phyloP scores from a whole-genome alignment of 2,113 vertebrate genomes.

The Bucco capensis region DNA sequence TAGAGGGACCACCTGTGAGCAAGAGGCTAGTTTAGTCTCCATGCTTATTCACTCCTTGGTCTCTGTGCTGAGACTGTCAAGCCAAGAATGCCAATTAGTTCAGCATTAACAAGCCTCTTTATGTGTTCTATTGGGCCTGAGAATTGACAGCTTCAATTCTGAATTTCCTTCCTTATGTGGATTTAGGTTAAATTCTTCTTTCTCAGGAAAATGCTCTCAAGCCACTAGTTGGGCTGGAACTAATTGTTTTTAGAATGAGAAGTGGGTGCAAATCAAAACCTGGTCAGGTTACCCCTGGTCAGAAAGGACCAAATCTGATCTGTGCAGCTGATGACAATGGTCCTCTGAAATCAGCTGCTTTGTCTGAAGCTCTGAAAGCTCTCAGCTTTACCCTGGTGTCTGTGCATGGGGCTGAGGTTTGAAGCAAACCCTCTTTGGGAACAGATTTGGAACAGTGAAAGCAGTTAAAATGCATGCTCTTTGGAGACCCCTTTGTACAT shows the following conservation, averaged over 20 bases:
- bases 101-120: conserved; percentile 67
- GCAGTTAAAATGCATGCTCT: neutral
- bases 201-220: conserved; percentile 59
- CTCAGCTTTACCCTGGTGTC: neutral
- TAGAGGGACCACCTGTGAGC: conserved; percentile 62
- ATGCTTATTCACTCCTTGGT: conserved; percentile 66
- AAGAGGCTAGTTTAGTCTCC: conserved; percentile 59
- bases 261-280: conserved; percentile 24
- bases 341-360: neutral
- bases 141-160: conserved; percentile 65
- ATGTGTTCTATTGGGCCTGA: conserved; percentile 65
- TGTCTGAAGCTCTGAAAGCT: neutral
- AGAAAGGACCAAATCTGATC: neutral
- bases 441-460: neutral
- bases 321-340: neutral
- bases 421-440: neutral
- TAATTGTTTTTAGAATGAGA: conserved; percentile 51
- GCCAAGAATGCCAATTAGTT: conserved; percentile 68
- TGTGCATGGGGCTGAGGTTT: neutral
- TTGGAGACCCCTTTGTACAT: neutral
- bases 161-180: conserved; percentile 63
- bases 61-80: conserved; percentile 67
- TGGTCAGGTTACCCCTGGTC: neutral
- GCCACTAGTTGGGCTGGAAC: conserved; percentile 24
- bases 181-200: conserved; percentile 63